phyloP scores from a whole-genome alignment of 2,888 invertebrate species.

The Sinohyriopsis cumingii region DNA sequence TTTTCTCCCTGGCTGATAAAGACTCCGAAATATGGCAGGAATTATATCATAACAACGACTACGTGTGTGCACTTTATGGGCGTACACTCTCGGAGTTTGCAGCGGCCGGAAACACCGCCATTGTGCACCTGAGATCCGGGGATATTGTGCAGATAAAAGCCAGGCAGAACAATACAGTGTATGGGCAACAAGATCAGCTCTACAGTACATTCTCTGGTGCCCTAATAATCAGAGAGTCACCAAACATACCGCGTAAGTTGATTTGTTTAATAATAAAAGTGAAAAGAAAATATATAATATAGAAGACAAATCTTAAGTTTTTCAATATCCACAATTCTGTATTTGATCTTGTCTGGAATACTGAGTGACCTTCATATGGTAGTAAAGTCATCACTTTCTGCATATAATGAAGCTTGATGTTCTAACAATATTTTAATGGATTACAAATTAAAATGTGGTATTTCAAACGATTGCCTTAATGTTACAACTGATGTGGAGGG shows the following conservation, averaged over 20 bases:
- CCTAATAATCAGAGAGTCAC: too few species aligned
- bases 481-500: too few species aligned
- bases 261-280: too few species aligned
- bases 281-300: too few species aligned
- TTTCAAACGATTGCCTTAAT: too few species aligned
- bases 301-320: too few species aligned
- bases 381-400: too few species aligned
- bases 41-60: conserved; percentile 26
- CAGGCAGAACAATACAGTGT: conserved; percentile 14
- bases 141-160: conserved; percentile 23
- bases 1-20: conserved; percentile 35
- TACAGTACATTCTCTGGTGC: conserved; percentile 35
- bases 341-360: too few species aligned
- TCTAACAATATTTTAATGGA: not conserved
- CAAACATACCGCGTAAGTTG: too few species aligned
- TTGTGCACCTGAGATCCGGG: conserved; percentile 20
- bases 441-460: too few species aligned
- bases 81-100: conserved; percentile 23
- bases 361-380: too few species aligned
- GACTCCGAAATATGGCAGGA: conserved; percentile 28
- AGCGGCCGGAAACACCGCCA: conserved; percentile 38
- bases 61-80: conserved; percentile 28
- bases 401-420: conserved; percentile 8
- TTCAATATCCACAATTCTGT: too few species aligned
- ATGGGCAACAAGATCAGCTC: conserved; percentile 23